phyloP scores from a whole-genome alignment of 37 sponge, comb jelly and placozoan genomes.

The Diacarnus erythraeanus region DNA sequence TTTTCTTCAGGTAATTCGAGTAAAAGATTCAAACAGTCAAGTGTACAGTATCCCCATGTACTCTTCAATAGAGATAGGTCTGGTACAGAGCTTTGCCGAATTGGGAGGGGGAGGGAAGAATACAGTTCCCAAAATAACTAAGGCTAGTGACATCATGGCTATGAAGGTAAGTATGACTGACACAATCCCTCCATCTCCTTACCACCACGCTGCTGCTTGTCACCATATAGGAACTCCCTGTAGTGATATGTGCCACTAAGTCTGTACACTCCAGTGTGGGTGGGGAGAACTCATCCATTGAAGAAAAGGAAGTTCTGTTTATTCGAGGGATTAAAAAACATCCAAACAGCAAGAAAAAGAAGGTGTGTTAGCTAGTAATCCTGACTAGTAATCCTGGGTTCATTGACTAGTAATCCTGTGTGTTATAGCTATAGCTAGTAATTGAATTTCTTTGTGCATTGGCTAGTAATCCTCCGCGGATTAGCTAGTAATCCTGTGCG shows the following conservation, averaged over 20 bases:
- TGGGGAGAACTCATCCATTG: conserved; percentile 12
- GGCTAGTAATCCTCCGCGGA: too few species aligned
- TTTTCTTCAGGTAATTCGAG: not conserved
- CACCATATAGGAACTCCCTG: conserved; percentile 22
- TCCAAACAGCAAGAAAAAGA: conserved; percentile 3
- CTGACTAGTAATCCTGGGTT: too few species aligned
- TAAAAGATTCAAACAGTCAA: not conserved
- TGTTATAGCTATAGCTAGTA: not conserved
- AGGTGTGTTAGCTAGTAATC: not conserved
- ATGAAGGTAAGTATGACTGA: conserved; percentile 18
- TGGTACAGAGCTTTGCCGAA: not conserved
- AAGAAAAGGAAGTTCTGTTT: conserved; percentile 23
- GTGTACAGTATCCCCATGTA: conserved; percentile 2
- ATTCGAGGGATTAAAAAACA: conserved; percentile 14
- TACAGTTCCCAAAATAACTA: not conserved
- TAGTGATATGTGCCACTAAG: conserved; percentile 28
- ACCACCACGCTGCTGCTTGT: not conserved
- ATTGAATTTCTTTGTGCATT: too few species aligned
- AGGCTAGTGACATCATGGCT: conserved; percentile 7
- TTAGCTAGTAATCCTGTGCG: too few species aligned
- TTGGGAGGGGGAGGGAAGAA: not conserved
- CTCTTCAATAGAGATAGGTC: conserved; percentile 1
- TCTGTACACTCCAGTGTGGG: not conserved
- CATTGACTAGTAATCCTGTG: too few species aligned
- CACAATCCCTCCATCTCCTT: too few species aligned